Conservation (phyloP, 2,888 invertebrate species). For the Brachylomia viminalis region DNA sequence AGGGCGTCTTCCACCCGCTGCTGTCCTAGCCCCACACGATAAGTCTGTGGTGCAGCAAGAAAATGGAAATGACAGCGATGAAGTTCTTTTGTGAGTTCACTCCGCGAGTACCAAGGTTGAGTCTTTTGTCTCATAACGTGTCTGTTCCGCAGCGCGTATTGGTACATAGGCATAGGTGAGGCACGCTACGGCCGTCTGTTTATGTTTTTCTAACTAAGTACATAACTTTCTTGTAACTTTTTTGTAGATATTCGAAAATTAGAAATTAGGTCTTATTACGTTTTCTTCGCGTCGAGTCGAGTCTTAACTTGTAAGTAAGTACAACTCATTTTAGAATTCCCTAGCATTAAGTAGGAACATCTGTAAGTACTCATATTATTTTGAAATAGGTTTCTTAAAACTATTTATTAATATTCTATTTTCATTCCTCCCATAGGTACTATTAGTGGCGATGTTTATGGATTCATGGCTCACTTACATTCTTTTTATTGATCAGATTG, state of each 20-base stretch:
- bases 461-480: neutral
- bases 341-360: neutral
- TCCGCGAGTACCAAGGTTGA: slow-evolving; percentile 61
- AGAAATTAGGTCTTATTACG: too few relatives aligned
- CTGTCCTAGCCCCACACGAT: slow-evolving; percentile 69
- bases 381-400: neutral
- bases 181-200: neutral
- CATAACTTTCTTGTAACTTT: neutral
- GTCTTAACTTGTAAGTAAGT: neutral
- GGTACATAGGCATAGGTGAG: slow-evolving; percentile 32
- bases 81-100: slow-evolving; percentile 80
- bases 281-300: neutral
- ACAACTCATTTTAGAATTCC: neutral
- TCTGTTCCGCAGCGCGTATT: slow-evolving; percentile 23
- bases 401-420: neutral
- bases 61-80: slow-evolving; percentile 85
- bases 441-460: neutral
- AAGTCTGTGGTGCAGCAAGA: slow-evolving; percentile 78
- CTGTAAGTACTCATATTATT: neutral
- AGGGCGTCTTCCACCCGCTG: slow-evolving; percentile 24
- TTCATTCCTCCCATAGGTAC: neutral
- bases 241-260: neutral
- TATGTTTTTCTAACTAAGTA: neutral
- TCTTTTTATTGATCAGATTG: neutral
- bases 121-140: slow-evolving; percentile 61